Base-by-base conservation (phyloP, 1,140 invertebrate species). In the Drosophila lini region DNA sequence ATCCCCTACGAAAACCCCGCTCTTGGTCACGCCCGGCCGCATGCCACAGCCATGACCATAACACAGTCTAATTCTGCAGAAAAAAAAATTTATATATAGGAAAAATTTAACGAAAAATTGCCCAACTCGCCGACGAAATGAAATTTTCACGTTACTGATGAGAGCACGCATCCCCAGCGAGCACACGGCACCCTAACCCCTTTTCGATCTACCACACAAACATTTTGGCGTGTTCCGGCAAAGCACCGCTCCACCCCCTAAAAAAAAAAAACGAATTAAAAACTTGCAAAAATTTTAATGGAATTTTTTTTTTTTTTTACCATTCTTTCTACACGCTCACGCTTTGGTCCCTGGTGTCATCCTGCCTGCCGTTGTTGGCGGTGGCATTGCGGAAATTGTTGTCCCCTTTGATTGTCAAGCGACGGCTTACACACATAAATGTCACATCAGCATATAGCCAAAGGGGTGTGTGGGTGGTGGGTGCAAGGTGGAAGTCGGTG, bases 211-310 rank as follows among this genome's bases (percentile, higher is more conserved):
- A 74, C 75, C 82, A 69, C 82, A 81, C 82, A 86, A 86, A 88
- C 79, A 83, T 88, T 86, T 86, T 53, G 68, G 52, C 75, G 60
- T 69, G 31, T 41, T 48, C 52, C 59, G 31, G 52, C 32, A 68
- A 57, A 65, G 42, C 44, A 32, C 40, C 6, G 32, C 19, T 34
- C 28, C 16, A 28, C 25, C 28, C 34, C 32, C 58, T 31, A 36
- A 41, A 41, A 59, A 80, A 80, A 67, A 77, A 77, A 81, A 82
- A 73, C 38, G 64, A 65, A 88, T 83, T 86, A 83, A 86, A 85
- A 86, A 88, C 83, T 88, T 86, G 83, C 71, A 88, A 74, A 88
- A 88, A 82, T 86, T 86, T 88, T 88, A 86, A 88, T 86, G 71
- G 83, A 86, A 88, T 86, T 88, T 74, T 80, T 81, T 31, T 86